Percentiles rank a stretch among this genome's conserved stretches.
Evolutionary conservation across 1,140 invertebrate species (phyloP).

Genomic region (Musca domestica): DNA sequence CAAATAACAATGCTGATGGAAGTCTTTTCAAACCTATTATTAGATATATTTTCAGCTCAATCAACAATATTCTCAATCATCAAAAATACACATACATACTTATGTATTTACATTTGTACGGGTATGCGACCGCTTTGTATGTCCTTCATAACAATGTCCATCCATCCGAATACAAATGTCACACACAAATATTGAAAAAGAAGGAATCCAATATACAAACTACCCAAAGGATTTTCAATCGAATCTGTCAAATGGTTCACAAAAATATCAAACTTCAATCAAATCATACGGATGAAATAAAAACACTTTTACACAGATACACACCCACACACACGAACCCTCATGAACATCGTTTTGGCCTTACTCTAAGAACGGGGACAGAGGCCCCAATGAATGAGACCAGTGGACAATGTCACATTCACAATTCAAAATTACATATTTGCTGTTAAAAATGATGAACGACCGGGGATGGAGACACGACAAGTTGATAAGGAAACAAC

Average conservation of each 20-base stretch:
- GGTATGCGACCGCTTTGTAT: too few species aligned
- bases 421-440: slow-evolving; percentile 16
- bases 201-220: slow-evolving; percentile 14
- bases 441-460: slow-evolving; percentile 14
- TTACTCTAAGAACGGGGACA: too few species aligned
- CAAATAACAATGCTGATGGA: too few species aligned
- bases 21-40: slow-evolving; percentile 1
- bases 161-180: too few species aligned
- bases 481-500: slow-evolving; percentile 18
- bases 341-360: too few species aligned
- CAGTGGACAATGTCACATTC: not conserved
- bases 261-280: slow-evolving; percentile 21
- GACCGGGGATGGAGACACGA: not conserved
- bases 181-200: not conserved
- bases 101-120: too few species aligned
- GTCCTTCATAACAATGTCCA: too few species aligned
- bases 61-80: slow-evolving; percentile 15
- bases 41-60: slow-evolving; percentile 5
- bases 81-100: not conserved
- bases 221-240: slow-evolving; percentile 21
- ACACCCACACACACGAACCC: too few species aligned
- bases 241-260: slow-evolving; percentile 17
- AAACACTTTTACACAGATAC: not conserved
- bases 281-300: slow-evolving; percentile 17
- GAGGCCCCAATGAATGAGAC: too few species aligned